Conservation (phyloP, 2,888 invertebrate species). For the Coleophora deauratella region DNA sequence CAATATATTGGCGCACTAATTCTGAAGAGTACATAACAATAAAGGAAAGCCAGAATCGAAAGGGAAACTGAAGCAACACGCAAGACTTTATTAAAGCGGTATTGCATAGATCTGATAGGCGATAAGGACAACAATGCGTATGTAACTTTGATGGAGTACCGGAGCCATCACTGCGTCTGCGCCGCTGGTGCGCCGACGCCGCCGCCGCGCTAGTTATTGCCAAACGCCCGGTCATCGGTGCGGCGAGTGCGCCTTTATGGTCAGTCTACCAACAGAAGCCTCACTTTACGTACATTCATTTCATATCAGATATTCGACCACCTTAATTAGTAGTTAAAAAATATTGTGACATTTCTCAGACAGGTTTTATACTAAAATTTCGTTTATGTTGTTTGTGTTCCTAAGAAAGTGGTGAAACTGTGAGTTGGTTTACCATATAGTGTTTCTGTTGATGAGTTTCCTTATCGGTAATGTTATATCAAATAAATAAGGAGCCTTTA, state of each 20-base stretch:
- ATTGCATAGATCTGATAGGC: slow-evolving; percentile 51
- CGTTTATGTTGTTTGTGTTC: not conserved
- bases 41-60: slow-evolving; percentile 14
- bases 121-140: slow-evolving; percentile 61
- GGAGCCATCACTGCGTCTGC: slow-evolving; percentile 28
- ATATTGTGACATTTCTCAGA: too few species aligned
- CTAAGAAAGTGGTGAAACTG: not conserved
- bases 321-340: too few species aligned
- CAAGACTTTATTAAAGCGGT: slow-evolving; percentile 22
- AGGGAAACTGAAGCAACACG: slow-evolving; percentile 24
- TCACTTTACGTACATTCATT: not conserved
- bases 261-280: slow-evolving; percentile 41
- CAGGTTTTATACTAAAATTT: too few species aligned
- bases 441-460: not conserved
- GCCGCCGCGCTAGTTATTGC: slow-evolving; percentile 30
- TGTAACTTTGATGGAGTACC: slow-evolving; percentile 47
- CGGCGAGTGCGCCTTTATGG: slow-evolving; percentile 39
- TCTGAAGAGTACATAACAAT: too few species aligned
- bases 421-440: not conserved
- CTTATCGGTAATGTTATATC: too few species aligned
- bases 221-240: slow-evolving; percentile 51
- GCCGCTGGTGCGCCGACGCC: too few species aligned
- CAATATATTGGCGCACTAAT: too few species aligned
- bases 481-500: too few species aligned
- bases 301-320: not conserved